Evolutionary conservation across 2,113 vertebrate genomes (phyloP).

Genomic region (Camelus bactrianus): DNA sequence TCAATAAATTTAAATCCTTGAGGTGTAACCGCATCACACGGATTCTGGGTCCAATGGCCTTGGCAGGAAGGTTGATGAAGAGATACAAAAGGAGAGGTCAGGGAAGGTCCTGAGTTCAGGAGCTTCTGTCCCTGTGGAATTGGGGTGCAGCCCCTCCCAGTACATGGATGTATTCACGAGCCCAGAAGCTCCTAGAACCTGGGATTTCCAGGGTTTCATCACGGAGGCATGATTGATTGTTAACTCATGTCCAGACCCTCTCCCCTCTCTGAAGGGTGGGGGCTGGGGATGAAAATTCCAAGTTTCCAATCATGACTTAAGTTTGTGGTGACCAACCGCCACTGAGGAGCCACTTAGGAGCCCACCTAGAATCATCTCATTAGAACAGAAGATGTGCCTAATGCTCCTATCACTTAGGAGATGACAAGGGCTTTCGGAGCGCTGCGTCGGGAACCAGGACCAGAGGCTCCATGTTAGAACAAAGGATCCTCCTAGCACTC

Average conservation of each 20-base stretch:
- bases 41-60: no score
- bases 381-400: neutral
- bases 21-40: no score
- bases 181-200: neutral
- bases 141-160: neutral
- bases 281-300: neutral
- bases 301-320: neutral
- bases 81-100: no score
- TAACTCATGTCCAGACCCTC: neutral
- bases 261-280: neutral
- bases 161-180: neutral
- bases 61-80: neutral
- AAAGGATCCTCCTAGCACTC: neutral
- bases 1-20: no score
- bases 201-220: neutral
- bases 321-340: neutral
- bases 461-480: neutral
- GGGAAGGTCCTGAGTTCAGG: fast-evolving
- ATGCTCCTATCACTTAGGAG: neutral
- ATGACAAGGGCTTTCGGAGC: neutral
- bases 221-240: no score
- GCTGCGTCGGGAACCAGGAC: neutral
- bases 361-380: neutral
- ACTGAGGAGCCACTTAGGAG: neutral
- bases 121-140: neutral